phyloP scores from a whole-genome alignment of 2,113 vertebrate genomes.

The Epinephelus cyanopodus region DNA sequence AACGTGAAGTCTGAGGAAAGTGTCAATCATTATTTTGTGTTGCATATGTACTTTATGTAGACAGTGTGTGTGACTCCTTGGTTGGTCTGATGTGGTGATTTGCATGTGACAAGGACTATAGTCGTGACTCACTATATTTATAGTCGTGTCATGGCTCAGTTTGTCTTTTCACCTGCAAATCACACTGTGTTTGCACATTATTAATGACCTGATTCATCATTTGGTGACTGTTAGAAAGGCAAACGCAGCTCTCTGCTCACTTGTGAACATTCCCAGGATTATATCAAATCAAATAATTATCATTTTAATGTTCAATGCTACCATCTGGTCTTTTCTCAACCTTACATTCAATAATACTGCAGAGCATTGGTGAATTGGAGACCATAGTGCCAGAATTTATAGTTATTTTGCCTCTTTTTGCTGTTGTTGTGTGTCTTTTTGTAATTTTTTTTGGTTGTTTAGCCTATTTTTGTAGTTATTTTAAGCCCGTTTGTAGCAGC shows the following conservation, averaged over 20 bases:
- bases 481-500: no score
- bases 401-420: no score
- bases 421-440: no score
- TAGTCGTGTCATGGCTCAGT: background rate
- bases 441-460: no score
- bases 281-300: background rate
- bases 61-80: no score
- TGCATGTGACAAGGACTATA: background rate
- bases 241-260: background rate
- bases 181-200: background rate
- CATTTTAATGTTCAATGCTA: background rate
- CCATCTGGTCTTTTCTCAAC: background rate
- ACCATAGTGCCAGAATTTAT: no score
- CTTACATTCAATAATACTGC: no score
- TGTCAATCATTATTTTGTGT: no score
- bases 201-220: background rate
- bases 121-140: background rate
- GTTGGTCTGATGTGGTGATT: background rate
- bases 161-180: background rate
- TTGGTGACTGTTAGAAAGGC: background rate
- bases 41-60: no score
- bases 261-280: background rate
- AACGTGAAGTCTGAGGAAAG: no score
- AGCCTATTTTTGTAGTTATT: no score
- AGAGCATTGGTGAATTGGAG: no score